Conservation (phyloP, 1,140 invertebrate genomes). For the Heliconius congener region DNA sequence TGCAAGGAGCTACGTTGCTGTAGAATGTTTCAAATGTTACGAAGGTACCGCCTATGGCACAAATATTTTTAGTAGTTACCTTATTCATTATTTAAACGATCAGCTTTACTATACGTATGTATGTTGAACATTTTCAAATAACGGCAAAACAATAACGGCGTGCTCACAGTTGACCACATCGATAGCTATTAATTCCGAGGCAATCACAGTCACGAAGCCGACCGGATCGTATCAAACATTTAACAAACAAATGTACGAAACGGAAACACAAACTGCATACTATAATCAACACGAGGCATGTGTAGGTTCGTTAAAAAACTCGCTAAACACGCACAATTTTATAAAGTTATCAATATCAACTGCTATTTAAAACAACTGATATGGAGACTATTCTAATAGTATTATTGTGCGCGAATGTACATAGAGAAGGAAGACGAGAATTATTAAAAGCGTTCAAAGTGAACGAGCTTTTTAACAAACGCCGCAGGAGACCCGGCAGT, state of each 20-base stretch:
- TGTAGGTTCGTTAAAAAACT: conserved; percentile 62
- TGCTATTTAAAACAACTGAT: conserved; percentile 69
- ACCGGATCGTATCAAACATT: conserved; percentile 42
- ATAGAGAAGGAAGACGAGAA: conserved; percentile 72
- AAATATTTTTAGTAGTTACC: not conserved
- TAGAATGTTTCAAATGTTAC: not conserved
- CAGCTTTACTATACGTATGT: not conserved
- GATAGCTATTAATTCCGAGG: not conserved
- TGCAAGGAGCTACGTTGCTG: not conserved
- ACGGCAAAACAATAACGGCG: not conserved
- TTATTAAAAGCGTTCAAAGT: conserved; percentile 54
- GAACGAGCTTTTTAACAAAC: conserved; percentile 66
- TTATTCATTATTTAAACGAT: not conserved
- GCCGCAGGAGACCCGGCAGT: conserved; percentile 49
- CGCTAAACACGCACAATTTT: conserved; percentile 44
- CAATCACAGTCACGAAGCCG: conserved; percentile 11
- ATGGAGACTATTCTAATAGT: conserved; percentile 72
- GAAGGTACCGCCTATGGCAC: not conserved
- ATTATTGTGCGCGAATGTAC: conserved; percentile 72
- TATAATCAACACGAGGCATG: conserved; percentile 21
- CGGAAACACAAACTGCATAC: conserved; percentile 41
- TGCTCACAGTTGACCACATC: not conserved
- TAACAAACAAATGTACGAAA: conserved; percentile 53
- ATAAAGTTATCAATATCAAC: conserved; percentile 51
- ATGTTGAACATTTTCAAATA: not conserved